Conservation (phyloP, 2,113 vertebrate species). For the Psettodes erumei region DNA sequence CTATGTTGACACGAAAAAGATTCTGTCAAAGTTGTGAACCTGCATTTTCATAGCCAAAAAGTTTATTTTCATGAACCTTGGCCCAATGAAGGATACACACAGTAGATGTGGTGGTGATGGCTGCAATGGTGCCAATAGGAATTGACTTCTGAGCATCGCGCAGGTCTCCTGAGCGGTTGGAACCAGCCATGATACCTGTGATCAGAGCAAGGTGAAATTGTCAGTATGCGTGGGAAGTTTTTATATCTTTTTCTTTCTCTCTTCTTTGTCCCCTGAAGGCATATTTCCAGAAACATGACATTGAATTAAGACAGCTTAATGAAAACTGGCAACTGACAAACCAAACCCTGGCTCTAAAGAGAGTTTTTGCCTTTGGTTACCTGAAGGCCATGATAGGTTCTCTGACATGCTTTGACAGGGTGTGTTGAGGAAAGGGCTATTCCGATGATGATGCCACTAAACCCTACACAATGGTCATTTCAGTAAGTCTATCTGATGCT, state of each 20-base stretch:
- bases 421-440: too few species aligned
- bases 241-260: not conserved
- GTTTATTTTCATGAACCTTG: not conserved
- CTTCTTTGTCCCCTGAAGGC: not conserved
- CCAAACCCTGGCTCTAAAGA: too few species aligned
- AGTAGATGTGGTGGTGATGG: constrained; percentile 95
- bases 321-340: too few species aligned
- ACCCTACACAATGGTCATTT: not conserved
- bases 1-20: not conserved
- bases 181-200: constrained; percentile 98
- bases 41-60: not conserved
- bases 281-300: not conserved
- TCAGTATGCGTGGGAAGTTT: not conserved
- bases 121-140: constrained; percentile 95
- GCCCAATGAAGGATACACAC: constrained; percentile 92
- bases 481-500: constrained; percentile 39
- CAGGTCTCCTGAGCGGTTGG: constrained; percentile 96
- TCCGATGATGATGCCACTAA: too few species aligned
- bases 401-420: too few species aligned
- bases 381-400: too few species aligned
- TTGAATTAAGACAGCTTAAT: not conserved
- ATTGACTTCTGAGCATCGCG: constrained; percentile 98
- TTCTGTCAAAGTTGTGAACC: not conserved
- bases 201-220: not conserved
- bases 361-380: too few species aligned